phyloP scores from a whole-genome alignment of 1,140 invertebrate species.

The Drosophila nebulosa region DNA sequence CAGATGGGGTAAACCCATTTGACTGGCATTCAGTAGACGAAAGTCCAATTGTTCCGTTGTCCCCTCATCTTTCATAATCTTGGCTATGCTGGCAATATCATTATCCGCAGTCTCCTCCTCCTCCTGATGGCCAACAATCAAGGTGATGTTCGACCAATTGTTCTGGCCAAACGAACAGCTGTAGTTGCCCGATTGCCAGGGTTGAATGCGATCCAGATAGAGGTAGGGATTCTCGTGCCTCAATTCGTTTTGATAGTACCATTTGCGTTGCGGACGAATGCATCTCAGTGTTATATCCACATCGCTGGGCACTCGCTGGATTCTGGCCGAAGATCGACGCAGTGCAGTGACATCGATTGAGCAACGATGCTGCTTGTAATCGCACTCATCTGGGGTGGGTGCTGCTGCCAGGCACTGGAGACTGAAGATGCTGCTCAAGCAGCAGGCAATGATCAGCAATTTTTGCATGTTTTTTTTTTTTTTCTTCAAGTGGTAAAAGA shows the following conservation, averaged over 20 bases:
- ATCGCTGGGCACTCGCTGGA: conserved; percentile 45
- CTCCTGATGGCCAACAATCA: conserved; percentile 29
- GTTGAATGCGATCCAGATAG: conserved; percentile 31
- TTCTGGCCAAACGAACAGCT: conserved; percentile 36
- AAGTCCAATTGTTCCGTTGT: not conserved
- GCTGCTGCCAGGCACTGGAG: conserved; percentile 11
- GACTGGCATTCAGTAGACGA: not conserved
- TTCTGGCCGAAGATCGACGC: not conserved
- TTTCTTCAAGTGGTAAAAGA: conserved; percentile 37
- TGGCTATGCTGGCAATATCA: conserved; percentile 42
- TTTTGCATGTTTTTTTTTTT: conserved; percentile 42
- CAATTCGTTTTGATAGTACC: conserved; percentile 50
- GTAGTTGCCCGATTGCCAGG: conserved; percentile 46
- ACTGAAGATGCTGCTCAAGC: conserved; percentile 35
- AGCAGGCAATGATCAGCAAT: conserved; percentile 55
- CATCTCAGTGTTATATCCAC: conserved; percentile 53
- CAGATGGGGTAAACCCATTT: not conserved
- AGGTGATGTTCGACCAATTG: conserved; percentile 52
- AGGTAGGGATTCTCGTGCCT: conserved; percentile 1
- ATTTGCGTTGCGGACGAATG: conserved; percentile 21
- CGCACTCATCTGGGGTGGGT: conserved; percentile 30
- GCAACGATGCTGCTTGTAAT: conserved; percentile 49
- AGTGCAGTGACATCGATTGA: conserved; percentile 46
- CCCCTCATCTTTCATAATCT: conserved; percentile 76
- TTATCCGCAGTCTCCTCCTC: not conserved